Conservation (phyloP, 2,113 vertebrate species). For the Pangasianodon gigas region DNA sequence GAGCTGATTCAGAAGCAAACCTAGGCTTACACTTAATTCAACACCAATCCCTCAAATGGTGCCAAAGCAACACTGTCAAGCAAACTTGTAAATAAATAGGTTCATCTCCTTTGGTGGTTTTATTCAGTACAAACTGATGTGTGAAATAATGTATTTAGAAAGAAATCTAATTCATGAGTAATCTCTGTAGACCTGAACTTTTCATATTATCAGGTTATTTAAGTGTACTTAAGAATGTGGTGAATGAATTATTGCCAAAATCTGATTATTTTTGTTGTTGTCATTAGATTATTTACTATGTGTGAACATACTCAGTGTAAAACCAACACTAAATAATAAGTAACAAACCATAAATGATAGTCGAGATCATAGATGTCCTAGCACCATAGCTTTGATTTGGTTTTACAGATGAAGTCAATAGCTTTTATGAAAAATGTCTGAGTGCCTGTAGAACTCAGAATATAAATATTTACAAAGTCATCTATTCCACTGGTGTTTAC, state of each 20-base stretch:
- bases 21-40: background rate
- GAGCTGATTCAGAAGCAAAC: background rate
- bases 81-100: background rate
- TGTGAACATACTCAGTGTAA: background rate
- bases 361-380: background rate
- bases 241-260: background rate
- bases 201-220: background rate
- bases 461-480: background rate
- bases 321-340: background rate
- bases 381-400: background rate
- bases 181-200: background rate
- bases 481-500: background rate
- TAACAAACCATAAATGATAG: background rate
- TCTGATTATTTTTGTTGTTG: background rate
- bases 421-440: background rate
- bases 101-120: background rate
- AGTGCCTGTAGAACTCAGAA: background rate
- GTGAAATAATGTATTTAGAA: background rate
- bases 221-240: background rate
- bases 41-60: background rate
- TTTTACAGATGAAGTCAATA: background rate
- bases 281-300: background rate
- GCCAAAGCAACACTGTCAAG: background rate
- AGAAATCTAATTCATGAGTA: background rate
- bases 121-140: background rate